These are phyloP conservation scores for Callosobruchus maculatus DNA, from an alignment of 2,888 invertebrate genomes.

Conservation along the genomic window DNA sequence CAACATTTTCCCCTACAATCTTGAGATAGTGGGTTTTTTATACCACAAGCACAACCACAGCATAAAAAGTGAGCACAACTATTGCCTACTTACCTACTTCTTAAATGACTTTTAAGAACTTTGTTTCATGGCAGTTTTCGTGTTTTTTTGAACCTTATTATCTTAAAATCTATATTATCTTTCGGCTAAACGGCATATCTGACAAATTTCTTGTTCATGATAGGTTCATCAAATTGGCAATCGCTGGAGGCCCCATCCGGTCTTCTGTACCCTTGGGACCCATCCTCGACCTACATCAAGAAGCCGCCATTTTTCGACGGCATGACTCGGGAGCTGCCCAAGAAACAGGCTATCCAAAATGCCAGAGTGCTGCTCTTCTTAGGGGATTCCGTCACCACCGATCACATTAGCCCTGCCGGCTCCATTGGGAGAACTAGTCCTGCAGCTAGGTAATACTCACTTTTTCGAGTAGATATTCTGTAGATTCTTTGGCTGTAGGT, in stretches of 20 bases:
- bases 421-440: slow-evolving; percentile 94
- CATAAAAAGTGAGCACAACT: too few relatives aligned
- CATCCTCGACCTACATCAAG: slow-evolving; percentile 90
- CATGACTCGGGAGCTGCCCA: slow-evolving; percentile 59
- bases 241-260: slow-evolving; percentile 46
- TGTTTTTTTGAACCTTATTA: too few relatives aligned
- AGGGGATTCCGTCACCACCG: slow-evolving; percentile 97
- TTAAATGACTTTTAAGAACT: too few relatives aligned
- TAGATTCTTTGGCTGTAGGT: too few relatives aligned
- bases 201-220: neutral
- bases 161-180: too few relatives aligned
- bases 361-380: slow-evolving; percentile 83
- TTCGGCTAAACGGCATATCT: too few relatives aligned
- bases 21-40: too few relatives aligned
- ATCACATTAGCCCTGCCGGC: slow-evolving; percentile 98
- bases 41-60: too few relatives aligned
- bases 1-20: too few relatives aligned
- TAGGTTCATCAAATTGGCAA: slow-evolving; percentile 23
- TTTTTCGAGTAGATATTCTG: neutral
- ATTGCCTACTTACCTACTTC: too few relatives aligned
- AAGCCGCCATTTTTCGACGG: slow-evolving; percentile 90
- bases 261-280: slow-evolving; percentile 85
- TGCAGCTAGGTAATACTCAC: slow-evolving; percentile 61
- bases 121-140: too few relatives aligned
- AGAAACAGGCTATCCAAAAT: slow-evolving; percentile 58